Evolutionary conservation across 2,113 vertebrate species (phyloP).

Genomic region (Hippoglossus stenolepis): DNA sequence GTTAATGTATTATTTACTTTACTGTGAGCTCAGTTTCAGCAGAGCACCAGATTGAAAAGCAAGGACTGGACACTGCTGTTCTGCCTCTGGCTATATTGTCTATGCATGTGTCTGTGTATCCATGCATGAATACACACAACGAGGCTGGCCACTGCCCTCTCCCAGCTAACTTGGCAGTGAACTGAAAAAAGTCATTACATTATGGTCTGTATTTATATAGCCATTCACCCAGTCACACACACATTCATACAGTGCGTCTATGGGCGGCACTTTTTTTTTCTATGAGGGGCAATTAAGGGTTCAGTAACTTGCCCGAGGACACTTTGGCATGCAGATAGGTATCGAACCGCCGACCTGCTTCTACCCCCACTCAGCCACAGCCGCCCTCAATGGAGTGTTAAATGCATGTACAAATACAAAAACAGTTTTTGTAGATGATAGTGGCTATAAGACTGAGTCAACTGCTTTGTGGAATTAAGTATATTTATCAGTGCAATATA

Average conservation of each 20-base stretch:
- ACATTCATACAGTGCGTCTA: no score
- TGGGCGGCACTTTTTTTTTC: no score
- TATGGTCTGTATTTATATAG: background rate
- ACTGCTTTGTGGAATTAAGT: no score
- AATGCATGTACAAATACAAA: background rate
- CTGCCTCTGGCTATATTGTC: slow-evolving; percentile 22
- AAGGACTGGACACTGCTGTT: background rate
- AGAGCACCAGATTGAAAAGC: slow-evolving; percentile 36
- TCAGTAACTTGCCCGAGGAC: no score
- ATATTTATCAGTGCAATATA: no score
- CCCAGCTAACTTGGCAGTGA: background rate
- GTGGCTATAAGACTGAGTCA: background rate
- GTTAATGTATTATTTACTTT: slow-evolving; percentile 13
- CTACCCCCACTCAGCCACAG: no score
- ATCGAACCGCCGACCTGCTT: no score
- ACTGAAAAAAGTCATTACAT: slow-evolving; percentile 11
- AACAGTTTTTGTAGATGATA: no score
- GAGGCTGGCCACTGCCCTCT: background rate
- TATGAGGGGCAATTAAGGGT: no score
- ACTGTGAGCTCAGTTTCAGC: background rate
- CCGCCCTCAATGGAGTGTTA: no score
- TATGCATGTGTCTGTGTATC: slow-evolving; percentile 24
- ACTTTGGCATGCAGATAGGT: no score
- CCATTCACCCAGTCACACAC: no score
- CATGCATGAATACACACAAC: slow-evolving; percentile 40